Base-by-base conservation (phyloP, 2,888 invertebrate genomes). In the Omphaloscelis lunosa region DNA sequence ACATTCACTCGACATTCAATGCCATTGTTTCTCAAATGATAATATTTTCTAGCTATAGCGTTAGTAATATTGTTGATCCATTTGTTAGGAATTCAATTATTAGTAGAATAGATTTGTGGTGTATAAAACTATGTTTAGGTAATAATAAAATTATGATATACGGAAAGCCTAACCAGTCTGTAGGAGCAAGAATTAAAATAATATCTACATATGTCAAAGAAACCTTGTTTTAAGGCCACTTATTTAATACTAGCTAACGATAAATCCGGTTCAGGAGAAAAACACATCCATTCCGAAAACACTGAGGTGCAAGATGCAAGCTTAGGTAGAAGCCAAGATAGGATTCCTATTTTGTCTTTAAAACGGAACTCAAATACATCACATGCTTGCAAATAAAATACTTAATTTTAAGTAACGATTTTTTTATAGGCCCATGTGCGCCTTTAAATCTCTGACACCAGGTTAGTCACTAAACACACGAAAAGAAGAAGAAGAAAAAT, bases 251-350 rank as follows among this genome's bases (percentile, higher is more conserved):
- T 53, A 41, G 53, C 17, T 23, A 20, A 11, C 34, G 53, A 29
- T 45, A 29, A 75, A 15, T 73, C 45, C 63, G 63, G 63, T 56
- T 65, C 45, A 39, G 3, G 27, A 20, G 34, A 27, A 73, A 63
- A 5, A 65, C 4, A 12, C 58, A 65, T 15, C 23, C 3, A 29
- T 39, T 17, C 15, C 6, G 1, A 39, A 59, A 65, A 74, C 56
- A 48, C 4, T 58, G 29, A 34, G 6, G 9, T 48, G 11, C 12
- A 62, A 63, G 9, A 6, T 48, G 11, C 12, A 62, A 39, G 11
- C 45, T 65, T 8, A 12, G 20, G 12, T 9, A 34, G 6, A 72
- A 48, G 20, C 20, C 45, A 45, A 70, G 11, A 23, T 48, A 45
- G 45, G 23, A n/a, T 63, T 63, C 6, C 34, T 27, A 23, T 56